Percentiles rank a stretch among this genome's conserved stretches.
Evolutionary conservation across 2,888 invertebrate genomes (phyloP).

Genomic region (Apamea crenata): DNA sequence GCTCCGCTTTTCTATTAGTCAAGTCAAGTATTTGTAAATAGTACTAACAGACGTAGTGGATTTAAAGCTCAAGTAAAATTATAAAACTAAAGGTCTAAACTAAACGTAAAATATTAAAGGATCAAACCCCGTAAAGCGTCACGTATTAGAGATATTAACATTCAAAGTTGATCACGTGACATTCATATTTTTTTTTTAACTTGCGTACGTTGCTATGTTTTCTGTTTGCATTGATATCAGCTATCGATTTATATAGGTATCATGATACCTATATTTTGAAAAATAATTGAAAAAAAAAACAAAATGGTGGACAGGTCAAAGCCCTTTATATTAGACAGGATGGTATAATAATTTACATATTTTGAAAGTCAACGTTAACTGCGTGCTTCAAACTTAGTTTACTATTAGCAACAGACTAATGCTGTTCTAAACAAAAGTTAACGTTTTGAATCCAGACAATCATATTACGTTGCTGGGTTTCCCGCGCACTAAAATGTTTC

Average conservation of each 20-base stretch:
- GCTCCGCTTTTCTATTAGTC: conserved; percentile 41
- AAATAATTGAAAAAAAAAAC: too few species aligned
- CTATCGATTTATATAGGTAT: too few species aligned
- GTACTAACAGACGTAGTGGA: conserved; percentile 13
- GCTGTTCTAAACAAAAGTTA: neutral
- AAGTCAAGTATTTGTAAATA: conserved; percentile 54
- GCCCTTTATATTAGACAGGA: neutral
- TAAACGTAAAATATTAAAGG: neutral
- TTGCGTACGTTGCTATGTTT: too few species aligned
- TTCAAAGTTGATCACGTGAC: too few species aligned
- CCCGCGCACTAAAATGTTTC: too few species aligned
- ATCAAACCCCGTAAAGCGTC: neutral
- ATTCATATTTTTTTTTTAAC: too few species aligned
- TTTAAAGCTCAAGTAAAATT: neutral
- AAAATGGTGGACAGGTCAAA: too few species aligned
- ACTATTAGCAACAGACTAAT: neutral
- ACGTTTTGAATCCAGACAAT: neutral
- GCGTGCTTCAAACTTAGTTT: neutral
- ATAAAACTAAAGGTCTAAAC: neutral
- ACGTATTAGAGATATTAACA: neutral
- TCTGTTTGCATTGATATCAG: too few species aligned
- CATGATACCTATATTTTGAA: too few species aligned
- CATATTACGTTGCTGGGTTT: neutral
- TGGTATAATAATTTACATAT: neutral
- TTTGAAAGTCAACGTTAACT: neutral